Evolutionary conservation across 2,113 vertebrate species (phyloP).

Genomic region (Peromyscus leucopus): DNA sequence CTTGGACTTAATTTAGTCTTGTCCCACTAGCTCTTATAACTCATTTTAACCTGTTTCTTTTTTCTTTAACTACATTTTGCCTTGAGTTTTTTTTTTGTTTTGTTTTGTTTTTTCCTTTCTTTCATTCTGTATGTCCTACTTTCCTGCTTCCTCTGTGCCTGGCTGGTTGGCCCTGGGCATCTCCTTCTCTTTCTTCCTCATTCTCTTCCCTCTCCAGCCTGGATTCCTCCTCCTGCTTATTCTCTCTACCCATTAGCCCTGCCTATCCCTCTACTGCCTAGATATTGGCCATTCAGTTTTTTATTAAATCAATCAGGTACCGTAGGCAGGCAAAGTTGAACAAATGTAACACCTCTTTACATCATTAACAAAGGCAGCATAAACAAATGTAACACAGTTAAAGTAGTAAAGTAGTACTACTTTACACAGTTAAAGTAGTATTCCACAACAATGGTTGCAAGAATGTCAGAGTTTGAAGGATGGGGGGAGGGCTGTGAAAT

Average conservation of each 20-base stretch:
- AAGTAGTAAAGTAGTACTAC: no score
- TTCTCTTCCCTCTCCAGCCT: not conserved
- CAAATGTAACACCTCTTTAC: not conserved
- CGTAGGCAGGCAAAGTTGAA: not conserved
- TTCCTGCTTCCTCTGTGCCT: not conserved
- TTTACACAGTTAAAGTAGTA: no score
- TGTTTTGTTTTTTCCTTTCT: not conserved
- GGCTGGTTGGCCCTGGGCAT: not conserved
- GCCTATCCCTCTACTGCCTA: not conserved
- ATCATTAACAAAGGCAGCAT: not conserved
- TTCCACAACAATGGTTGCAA: not conserved
- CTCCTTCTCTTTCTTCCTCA: not conserved
- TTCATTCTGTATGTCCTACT: not conserved
- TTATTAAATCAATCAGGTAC: not conserved
- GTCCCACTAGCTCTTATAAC: not conserved
- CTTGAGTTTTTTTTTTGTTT: not conserved
- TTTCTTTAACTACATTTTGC: not conserved
- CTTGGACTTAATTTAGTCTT: not conserved
- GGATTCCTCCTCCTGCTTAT: not conserved
- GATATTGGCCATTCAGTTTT: not conserved
- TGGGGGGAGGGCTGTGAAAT: not conserved
- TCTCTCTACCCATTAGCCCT: not conserved
- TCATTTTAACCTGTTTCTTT: not conserved
- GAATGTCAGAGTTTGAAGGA: not conserved
- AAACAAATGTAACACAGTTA: not conserved